phyloP scores from a whole-genome alignment of 2,888 invertebrate species.

The Mesochorus sp. region DNA sequence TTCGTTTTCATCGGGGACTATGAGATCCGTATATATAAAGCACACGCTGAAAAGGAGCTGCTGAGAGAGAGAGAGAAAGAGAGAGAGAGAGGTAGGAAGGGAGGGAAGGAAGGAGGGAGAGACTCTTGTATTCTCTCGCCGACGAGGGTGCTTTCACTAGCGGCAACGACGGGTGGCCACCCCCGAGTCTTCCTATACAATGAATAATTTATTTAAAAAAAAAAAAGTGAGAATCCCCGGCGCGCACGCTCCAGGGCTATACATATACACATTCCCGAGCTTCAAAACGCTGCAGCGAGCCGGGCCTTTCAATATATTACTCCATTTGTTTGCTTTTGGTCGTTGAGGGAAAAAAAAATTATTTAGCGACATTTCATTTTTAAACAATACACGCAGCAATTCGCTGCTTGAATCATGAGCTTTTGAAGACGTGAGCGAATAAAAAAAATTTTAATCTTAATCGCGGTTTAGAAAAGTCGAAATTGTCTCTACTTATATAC shows the following conservation, averaged over 20 bases:
- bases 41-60: constrained; percentile 52
- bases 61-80: neutral
- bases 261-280: constrained; percentile 38
- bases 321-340: constrained; percentile 4
- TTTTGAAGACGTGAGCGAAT: no score
- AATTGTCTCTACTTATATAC: no score
- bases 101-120: constrained; percentile 9
- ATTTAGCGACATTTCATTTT: no score
- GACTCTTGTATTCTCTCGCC: constrained; percentile 36
- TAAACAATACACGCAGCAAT: no score
- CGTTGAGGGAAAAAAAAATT: neutral
- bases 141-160: constrained; percentile 42
- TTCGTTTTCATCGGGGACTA: constrained; percentile 58
- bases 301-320: constrained; percentile 28
- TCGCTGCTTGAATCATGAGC: no score
- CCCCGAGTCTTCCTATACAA: constrained; percentile 58
- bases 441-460: no score
- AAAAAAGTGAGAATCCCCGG: constrained; percentile 59
- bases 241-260: constrained; percentile 42
- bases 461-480: no score
- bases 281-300: constrained; percentile 28
- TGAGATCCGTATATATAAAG: constrained; percentile 55
- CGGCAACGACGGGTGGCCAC: constrained; percentile 44
- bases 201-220: constrained; percentile 65
- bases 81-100: neutral